Evolutionary conservation across 2,113 vertebrate genomes (phyloP), one percentile per base, ranked within the genome.

Genomic region (Ictalurus punctatus): DNA sequence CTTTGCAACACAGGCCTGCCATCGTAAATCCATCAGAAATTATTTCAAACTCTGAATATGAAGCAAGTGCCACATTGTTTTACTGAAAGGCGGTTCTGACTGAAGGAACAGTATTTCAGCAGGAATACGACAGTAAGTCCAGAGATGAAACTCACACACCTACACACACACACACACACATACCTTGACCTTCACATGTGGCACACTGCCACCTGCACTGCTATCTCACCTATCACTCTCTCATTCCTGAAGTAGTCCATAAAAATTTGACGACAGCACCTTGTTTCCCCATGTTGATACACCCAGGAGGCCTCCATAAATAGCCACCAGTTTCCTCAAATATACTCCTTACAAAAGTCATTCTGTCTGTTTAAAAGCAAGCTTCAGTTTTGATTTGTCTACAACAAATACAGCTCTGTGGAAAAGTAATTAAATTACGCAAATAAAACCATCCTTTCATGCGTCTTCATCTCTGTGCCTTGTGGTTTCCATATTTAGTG

Each of bases 101-200:
- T 48, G 23, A 27, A 52, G 44, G 44, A 27, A 27, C 23, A 16
- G 74, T 52, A 78, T 78, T 78, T 52, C 23, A 52, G 25, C 1
- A 40, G 37, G 34, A 74, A 40, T 74, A 48, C 23, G 4, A 5
- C 40, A 48, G 2, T 25, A 48, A 14, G 23, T 78, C 23, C 40
- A 14, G 40, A 48, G 23, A 1, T 12, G 3, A 48, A 78, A 48
- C 37, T 23, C 73, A 44, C 63, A 40, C 81, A 40, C 58, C 74
- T 44, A 78, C 74, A 78, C 74, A 54, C 76, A 81, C 79, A 81
- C 81, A 65, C 58, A 84, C 82, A 65, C 34, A 84, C 52, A 73
- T 59, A 81, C 30, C 17, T 27, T 88, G 87, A 88, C 87, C 87
- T 88, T 88, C 76, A 59, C 67, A 83, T 83, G 52, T 40, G 52